Percentiles rank a stretch among this genome's conserved stretches.
phyloP scores from a whole-genome alignment of 2,113 vertebrate species.

The Micromys minutus region DNA sequence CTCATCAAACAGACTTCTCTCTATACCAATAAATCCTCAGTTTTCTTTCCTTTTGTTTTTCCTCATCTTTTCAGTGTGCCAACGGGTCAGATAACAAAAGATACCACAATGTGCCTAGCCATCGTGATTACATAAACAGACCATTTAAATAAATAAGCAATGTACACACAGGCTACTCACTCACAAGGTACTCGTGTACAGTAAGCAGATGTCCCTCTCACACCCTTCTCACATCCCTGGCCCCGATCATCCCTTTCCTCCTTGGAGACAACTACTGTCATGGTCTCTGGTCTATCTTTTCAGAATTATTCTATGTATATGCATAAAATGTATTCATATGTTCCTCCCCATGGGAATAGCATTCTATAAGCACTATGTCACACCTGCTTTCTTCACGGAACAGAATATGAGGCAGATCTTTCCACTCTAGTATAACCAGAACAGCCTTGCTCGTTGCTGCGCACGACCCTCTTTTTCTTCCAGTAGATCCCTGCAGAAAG shows the following conservation, averaged over 20 bases:
- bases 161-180: background rate
- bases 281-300: background rate
- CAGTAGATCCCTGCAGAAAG: background rate
- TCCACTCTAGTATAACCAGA: background rate
- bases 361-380: background rate
- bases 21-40: background rate
- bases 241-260: background rate
- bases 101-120: background rate
- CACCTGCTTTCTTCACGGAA: background rate
- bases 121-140: background rate
- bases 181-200: background rate
- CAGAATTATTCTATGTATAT: background rate
- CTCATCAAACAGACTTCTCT: background rate
- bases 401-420: constrained; percentile 3
- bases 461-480: background rate
- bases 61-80: background rate
- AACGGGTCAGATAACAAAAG: background rate
- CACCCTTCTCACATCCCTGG: background rate
- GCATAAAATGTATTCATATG: background rate
- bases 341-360: constrained; percentile 3
- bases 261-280: background rate
- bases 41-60: background rate
- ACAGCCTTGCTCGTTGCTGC: background rate
- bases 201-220: background rate
- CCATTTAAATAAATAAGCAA: background rate